These are phyloP conservation scores for Probaryconus sp. DNA, from an alignment of 1,140 invertebrate genomes.

Conservation along the genomic window DNA sequence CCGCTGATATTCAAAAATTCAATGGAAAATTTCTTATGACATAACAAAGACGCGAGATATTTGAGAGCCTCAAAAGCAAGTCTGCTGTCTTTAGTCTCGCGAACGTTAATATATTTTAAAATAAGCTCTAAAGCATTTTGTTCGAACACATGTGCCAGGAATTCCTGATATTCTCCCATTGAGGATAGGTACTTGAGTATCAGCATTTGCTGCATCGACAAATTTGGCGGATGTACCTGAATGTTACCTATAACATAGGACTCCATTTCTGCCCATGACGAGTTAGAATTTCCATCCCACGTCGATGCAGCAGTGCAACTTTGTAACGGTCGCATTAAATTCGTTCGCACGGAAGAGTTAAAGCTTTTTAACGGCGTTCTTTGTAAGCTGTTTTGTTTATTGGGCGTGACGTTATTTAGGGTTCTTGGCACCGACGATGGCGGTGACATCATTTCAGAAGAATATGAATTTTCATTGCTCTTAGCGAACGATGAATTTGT, in stretches of 20 bases:
- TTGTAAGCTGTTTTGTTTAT: constrained; percentile 43
- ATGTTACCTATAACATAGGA: constrained; percentile 90
- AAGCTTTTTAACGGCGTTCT: constrained; percentile 58
- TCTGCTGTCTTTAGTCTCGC: constrained; percentile 92
- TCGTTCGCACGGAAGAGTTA: constrained; percentile 48
- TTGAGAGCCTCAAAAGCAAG: constrained; percentile 96
- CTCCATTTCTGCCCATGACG: constrained; percentile 94
- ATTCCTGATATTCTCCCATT: constrained; percentile 98
- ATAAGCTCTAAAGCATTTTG: constrained; percentile 93
- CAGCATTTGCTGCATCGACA: constrained; percentile 92
- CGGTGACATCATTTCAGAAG: constrained; percentile 75
- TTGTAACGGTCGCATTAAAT: constrained; percentile 45
- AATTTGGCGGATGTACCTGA: constrained; percentile 91
- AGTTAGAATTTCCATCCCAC: constrained; percentile 83
- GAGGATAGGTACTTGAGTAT: constrained; percentile 95
- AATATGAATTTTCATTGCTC: constrained; percentile 56
- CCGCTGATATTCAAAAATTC: constrained; percentile 94
- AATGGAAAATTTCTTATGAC: constrained; percentile 98
- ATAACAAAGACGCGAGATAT: constrained; percentile 94
- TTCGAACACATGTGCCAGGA: constrained; percentile 94
- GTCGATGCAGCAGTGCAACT: constrained; percentile 50
- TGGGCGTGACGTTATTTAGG: constrained; percentile 48
- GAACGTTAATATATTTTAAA: constrained; percentile 92
- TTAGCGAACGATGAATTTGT: constrained; percentile 57
- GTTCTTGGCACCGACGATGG: constrained; percentile 69